Percentiles rank a stretch among this genome's conserved stretches.
These are phyloP conservation scores for Montifringilla adamsi DNA, from an alignment of 2,113 vertebrate species.

Conservation along the genomic window DNA sequence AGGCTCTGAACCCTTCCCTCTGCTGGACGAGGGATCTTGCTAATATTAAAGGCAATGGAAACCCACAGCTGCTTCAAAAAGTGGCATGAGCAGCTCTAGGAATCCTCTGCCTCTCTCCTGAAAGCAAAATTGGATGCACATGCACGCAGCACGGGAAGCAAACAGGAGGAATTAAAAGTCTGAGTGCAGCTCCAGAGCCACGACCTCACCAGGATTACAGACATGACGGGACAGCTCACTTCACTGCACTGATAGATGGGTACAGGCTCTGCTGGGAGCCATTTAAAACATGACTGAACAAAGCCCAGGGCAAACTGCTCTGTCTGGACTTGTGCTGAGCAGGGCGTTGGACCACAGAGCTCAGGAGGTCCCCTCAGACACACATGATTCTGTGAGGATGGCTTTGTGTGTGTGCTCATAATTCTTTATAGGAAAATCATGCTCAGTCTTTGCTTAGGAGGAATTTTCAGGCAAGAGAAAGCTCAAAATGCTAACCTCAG, in stretches of 20 bases:
- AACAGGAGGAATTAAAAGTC: neutral
- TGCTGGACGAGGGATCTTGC: neutral
- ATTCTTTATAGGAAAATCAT: neutral
- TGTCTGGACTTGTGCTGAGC: neutral
- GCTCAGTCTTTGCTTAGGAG: neutral
- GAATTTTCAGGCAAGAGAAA: neutral
- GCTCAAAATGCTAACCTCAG: neutral
- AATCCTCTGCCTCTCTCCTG: neutral
- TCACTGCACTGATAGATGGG: neutral
- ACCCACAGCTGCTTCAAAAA: neutral
- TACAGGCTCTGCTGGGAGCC: neutral
- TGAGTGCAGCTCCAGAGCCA: neutral
- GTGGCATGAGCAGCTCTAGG: neutral
- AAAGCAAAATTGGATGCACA: neutral
- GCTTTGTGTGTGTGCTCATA: neutral
- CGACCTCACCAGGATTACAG: neutral
- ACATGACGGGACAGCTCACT: neutral
- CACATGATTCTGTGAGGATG: neutral
- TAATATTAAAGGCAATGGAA: neutral
- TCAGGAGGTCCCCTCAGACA: neutral
- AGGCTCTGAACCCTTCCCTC: neutral
- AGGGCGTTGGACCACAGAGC: neutral
- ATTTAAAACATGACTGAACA: neutral
- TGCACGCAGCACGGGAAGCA: rapidly evolving
- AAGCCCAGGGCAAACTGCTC: neutral